Evolutionary conservation across 2,797 vertebrate genomes (phyloP).

Genomic region (Syndactyla subalaris): DNA sequence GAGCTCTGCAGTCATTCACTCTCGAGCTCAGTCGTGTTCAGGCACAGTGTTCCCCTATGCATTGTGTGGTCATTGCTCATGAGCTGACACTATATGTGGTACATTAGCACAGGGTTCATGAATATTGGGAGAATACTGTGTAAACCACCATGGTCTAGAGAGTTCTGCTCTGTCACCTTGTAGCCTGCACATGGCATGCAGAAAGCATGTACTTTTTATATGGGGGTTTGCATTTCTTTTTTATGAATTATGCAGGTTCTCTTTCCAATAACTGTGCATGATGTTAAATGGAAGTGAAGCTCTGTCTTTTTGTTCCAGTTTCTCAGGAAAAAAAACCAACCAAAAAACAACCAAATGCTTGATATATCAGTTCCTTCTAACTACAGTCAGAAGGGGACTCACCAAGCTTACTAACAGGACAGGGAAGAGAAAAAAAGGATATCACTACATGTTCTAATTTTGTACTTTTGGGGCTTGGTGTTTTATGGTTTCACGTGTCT

Average conservation of each 20-base stretch:
- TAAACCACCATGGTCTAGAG: not conserved
- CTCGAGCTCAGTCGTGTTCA: not conserved
- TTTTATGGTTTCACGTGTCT: not conserved
- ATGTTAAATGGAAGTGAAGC: too few relatives aligned
- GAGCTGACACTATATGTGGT: not conserved
- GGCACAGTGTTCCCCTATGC: not conserved
- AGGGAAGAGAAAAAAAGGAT: not conserved
- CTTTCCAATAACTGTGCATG: too few relatives aligned
- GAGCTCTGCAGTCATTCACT: not conserved
- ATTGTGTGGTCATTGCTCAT: not conserved
- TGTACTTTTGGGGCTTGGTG: fast-evolving
- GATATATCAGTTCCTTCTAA: not conserved
- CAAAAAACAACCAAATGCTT: not conserved
- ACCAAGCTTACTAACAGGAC: not conserved
- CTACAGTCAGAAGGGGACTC: not conserved
- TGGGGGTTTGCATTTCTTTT: not conserved
- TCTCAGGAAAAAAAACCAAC: not conserved
- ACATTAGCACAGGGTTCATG: not conserved
- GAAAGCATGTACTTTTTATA: not conserved
- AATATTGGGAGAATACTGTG: not conserved
- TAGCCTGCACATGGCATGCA: not conserved
- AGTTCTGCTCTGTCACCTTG: not conserved
- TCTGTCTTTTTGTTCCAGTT: not conserved
- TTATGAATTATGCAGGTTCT: too few relatives aligned
- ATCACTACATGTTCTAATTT: not conserved